These are phyloP conservation scores for Bugulina stolonifera DNA, from an alignment of 2,888 invertebrate genomes.

Conservation along the genomic window DNA sequence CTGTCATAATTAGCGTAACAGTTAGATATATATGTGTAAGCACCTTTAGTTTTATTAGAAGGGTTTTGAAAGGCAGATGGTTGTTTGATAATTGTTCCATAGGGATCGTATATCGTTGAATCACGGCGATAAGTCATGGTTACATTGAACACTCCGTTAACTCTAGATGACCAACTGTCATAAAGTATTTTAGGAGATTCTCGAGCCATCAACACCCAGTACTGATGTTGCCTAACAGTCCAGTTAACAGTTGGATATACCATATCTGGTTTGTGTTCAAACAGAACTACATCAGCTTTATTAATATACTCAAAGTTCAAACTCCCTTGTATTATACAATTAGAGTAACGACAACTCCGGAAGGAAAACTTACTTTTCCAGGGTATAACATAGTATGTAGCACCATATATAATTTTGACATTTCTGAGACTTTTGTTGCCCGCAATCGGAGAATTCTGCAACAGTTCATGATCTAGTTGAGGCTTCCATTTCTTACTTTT, in stretches of 20 bases:
- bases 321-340: not conserved
- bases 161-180: not conserved
- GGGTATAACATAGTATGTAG: not conserved
- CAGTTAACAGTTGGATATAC: not conserved
- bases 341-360: not conserved
- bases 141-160: not conserved
- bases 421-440: not conserved
- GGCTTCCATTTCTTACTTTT: too few species aligned
- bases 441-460: not conserved
- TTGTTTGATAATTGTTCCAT: not conserved
- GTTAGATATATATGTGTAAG: conserved; percentile 17
- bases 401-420: not conserved
- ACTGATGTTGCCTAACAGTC: not conserved
- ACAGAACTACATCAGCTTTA: not conserved
- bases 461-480: not conserved
- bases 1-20: not conserved
- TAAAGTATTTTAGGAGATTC: not conserved
- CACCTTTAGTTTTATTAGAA: not conserved
- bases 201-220: not conserved
- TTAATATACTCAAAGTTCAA: not conserved
- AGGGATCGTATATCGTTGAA: not conserved
- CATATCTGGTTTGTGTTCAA: not conserved
- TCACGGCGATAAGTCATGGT: not conserved
- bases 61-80: not conserved
- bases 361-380: not conserved